A percentile compares a stretch with the other conserved stretches of the same genome.
These are phyloP conservation scores for Nerophis ophidion DNA, from an alignment of 2,113 vertebrate genomes.

Conservation along the genomic window DNA sequence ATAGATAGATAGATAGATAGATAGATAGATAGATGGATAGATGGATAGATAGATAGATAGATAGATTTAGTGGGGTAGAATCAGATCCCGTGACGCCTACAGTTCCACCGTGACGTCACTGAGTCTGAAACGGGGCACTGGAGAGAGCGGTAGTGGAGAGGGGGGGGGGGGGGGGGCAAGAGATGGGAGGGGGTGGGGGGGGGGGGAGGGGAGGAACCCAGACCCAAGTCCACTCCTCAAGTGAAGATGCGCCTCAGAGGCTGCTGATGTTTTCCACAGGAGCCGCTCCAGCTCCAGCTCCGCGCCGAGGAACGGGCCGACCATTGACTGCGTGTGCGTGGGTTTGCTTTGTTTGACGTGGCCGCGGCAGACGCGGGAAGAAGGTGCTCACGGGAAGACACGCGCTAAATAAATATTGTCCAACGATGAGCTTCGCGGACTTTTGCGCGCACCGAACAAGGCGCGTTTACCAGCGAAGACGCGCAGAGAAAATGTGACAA, in stretches of 20 bases:
- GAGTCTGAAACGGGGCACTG: slow-evolving; percentile 46
- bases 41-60: no score
- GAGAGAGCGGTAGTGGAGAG: slow-evolving; percentile 27
- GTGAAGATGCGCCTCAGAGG: slow-evolving; percentile 41
- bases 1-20: no score
- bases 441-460: slow-evolving; percentile 1
- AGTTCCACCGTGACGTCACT: slow-evolving; percentile 65
- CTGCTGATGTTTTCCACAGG: slow-evolving; percentile 27
- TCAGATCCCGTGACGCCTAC: slow-evolving; percentile 28
- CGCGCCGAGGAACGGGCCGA: no score
- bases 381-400: slow-evolving; percentile 18
- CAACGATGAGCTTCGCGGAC: background rate
- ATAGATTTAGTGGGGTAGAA: no score
- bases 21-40: no score
- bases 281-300: slow-evolving; percentile 18
- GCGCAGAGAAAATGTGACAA: slow-evolving; percentile 16
- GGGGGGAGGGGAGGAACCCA: slow-evolving; percentile 53
- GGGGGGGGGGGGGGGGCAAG: slow-evolving; percentile 37
- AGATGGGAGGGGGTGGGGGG: slow-evolving; percentile 42
- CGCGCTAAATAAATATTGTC: slow-evolving; percentile 20
- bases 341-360: no score
- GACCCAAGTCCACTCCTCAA: slow-evolving; percentile 48
- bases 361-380: slow-evolving; percentile 8
- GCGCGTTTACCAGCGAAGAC: slow-evolving; percentile 43
- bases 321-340: no score